Percentiles rank a stretch among this genome's conserved stretches.
phyloP scores from a whole-genome alignment of 2,888 invertebrate genomes.

The Aleiodes leptofemur region DNA sequence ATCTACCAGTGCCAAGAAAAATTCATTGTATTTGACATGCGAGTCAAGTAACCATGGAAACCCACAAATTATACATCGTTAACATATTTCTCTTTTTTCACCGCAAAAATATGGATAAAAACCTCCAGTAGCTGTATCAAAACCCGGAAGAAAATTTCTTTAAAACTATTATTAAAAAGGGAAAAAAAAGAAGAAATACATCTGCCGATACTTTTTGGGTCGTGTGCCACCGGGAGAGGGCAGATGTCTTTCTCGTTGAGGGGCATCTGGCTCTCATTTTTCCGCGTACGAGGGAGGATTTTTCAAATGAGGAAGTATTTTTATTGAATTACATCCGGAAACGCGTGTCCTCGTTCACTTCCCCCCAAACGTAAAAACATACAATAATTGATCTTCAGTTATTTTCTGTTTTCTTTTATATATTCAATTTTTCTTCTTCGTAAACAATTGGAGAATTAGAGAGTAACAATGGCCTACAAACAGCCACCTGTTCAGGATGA shows the following conservation, averaged over 20 bases:
- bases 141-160: constrained; percentile 24
- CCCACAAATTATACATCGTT: constrained; percentile 28
- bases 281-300: constrained; percentile 14
- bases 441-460: constrained; percentile 40
- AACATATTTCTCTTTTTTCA: constrained; percentile 2
- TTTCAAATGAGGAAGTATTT: constrained; percentile 52
- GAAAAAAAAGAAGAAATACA: constrained; percentile 11
- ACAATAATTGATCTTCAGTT: constrained; percentile 5
- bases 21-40: neutral
- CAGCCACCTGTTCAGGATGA: constrained; percentile 78
- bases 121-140: neutral
- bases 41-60: constrained; percentile 28
- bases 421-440: constrained; percentile 20
- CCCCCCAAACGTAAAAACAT: neutral
- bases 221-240: constrained; percentile 48
- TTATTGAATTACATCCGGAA: constrained; percentile 35
- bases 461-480: constrained; percentile 65
- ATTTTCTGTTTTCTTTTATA: constrained; percentile 19
- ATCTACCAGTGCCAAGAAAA: neutral
- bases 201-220: constrained; percentile 1
- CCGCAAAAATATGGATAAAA: neutral
- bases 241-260: constrained; percentile 60
- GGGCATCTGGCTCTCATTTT: constrained; percentile 41
- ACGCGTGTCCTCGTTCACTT: neutral
- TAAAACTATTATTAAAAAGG: neutral